phyloP scores from a whole-genome alignment of 2,113 vertebrate species.

The Conger conger region DNA sequence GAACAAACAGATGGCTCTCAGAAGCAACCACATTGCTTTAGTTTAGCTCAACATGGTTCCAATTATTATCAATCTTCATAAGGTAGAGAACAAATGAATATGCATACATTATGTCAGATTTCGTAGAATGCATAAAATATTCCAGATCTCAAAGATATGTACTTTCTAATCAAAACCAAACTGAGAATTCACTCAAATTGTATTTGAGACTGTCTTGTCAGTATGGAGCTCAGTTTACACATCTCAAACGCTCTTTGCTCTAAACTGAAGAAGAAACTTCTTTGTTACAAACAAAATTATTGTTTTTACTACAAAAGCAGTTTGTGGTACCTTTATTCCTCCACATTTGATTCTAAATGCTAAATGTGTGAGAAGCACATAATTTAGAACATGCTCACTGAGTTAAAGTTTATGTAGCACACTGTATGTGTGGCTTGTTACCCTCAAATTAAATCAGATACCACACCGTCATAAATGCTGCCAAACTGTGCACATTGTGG shows the following conservation, averaged over 20 bases:
- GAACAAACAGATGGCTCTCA: conserved; percentile 13
- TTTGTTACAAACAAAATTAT: not conserved
- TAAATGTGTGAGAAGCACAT: too few species aligned
- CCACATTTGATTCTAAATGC: too few species aligned
- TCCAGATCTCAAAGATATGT: not conserved
- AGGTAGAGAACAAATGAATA: not conserved
- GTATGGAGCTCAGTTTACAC: not conserved
- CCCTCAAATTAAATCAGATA: not conserved
- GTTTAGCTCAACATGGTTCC: conserved; percentile 22
- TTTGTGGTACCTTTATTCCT: too few species aligned
- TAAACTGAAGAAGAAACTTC: not conserved
- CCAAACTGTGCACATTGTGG: not conserved
- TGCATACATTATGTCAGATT: not conserved
- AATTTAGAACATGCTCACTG: too few species aligned
- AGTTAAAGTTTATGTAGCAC: too few species aligned
- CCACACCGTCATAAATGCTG: not conserved
- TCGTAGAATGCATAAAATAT: not conserved
- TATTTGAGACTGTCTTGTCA: not conserved
- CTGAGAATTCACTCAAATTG: not conserved
- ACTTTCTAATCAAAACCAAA: conserved; percentile 12
- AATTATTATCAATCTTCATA: not conserved
- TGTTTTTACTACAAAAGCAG: too few species aligned
- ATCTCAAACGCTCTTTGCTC: not conserved
- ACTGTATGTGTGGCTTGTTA: not conserved
- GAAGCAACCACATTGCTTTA: conserved; percentile 20